Evolutionary conservation across 2,888 invertebrate genomes (phyloP), one percentile per base, ranked within the genome.

Genomic region (Loripinus fragilis): DNA sequence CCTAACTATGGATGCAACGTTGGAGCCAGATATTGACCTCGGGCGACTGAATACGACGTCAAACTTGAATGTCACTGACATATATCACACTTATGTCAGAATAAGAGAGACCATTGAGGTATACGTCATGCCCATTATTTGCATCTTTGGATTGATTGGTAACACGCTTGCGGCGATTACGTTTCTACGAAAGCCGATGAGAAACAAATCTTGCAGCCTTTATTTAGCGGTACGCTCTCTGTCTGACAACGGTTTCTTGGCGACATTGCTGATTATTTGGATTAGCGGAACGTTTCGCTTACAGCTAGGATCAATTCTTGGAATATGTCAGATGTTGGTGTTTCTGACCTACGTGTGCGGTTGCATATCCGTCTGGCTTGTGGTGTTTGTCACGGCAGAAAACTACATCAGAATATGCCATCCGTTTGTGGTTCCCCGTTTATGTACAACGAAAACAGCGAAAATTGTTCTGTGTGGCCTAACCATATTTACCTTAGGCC

Each of bases 381-480:
- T 97, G 25, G 96, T 97, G 10, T 96, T 97, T 0, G 97, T 97
- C 90, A 97, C 97, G 0, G 95, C 96, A 0, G 97, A 97, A 91
- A 95, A 97, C 23, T 97, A 96, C 91, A 95, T 97, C 7, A 97
- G 97, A 0, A 97, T 97, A 0, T 94, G 95, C 82, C 96, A 96
- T 92, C 97, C 97, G 0, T 92, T 97, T 71, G 95, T 95, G 17
- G 86, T 88, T 0, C 76, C 77, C 12, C 69, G 75, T 0, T 74
- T 90, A 35, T 90, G 90, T 69, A 89, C 87, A 23, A 70, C 78
- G 30, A 71, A 76, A 33, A 85, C 79, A 20, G 90, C 91, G 0
- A 86, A 82, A 50, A 45, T 75, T 2, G 71, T 86, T 7, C 80
- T 90, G 0, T 5, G 74, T 1, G 28, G 81, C 0, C 67, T 90